Evolutionary conservation across 1,140 invertebrate genomes (phyloP).

Genomic region (Neuroterus valhalla): DNA sequence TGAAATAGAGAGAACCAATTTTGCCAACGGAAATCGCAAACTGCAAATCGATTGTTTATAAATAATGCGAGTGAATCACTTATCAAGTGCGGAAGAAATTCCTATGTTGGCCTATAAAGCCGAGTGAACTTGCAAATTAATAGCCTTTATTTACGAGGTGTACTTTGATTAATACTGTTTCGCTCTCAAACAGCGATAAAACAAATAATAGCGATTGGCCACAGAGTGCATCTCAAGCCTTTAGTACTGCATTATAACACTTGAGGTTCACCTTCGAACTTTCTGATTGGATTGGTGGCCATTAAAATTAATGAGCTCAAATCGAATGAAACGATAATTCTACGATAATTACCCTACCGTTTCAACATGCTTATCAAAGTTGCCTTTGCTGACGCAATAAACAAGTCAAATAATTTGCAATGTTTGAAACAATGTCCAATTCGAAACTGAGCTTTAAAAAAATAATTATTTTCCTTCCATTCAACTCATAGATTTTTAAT

Average conservation of each 20-base stretch:
- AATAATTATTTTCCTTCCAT: no score
- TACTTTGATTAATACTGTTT: conserved; percentile 21
- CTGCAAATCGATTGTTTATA: conserved; percentile 17
- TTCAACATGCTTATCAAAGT: neutral
- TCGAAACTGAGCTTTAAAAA: no score
- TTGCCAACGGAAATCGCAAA: neutral
- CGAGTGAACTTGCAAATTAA: conserved; percentile 30
- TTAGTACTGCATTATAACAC: neutral
- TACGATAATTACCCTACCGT: neutral
- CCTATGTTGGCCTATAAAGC: conserved; percentile 27
- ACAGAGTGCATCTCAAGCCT: neutral
- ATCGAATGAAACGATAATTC: neutral
- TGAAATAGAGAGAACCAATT: neutral
- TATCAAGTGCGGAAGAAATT: conserved; percentile 26
- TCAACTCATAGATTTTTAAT: no score
- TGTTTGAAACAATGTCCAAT: no score
- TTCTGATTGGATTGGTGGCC: neutral
- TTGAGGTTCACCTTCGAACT: neutral
- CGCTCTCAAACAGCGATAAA: conserved; percentile 22
- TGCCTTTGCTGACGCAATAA: neutral
- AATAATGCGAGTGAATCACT: conserved; percentile 22
- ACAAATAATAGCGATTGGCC: conserved; percentile 4
- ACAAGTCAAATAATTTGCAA: no score
- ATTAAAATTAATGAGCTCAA: neutral
- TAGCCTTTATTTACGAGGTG: conserved; percentile 6